Evolutionary conservation across 1,140 invertebrate genomes (phyloP).

Genomic region (Ridgeia piscesae): DNA sequence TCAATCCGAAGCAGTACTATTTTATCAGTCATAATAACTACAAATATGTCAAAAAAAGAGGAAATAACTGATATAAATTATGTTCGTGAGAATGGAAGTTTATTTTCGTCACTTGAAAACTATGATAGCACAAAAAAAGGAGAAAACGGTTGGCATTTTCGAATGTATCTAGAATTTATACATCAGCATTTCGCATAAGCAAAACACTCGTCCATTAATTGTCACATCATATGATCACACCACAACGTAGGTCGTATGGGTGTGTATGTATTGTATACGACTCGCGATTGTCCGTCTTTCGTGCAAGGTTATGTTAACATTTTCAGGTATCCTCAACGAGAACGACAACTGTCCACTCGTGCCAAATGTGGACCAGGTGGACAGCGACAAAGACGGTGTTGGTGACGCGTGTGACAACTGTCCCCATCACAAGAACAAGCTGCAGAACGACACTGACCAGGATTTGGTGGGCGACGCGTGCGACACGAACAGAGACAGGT

Average conservation of each 20-base stretch:
- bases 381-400: conserved; percentile 71
- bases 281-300: not conserved
- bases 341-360: conserved; percentile 81
- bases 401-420: conserved; percentile 96
- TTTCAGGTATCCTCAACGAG: conserved; percentile 29
- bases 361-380: conserved; percentile 51
- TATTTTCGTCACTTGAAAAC: not conserved
- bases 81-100: not conserved
- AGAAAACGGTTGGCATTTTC: no score
- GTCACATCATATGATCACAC: no score
- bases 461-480: conserved; percentile 90
- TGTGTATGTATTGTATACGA: no score
- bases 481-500: conserved; percentile 87
- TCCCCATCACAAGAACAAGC: conserved; percentile 76
- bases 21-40: no score
- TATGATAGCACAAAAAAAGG: no score
- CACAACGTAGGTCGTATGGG: no score
- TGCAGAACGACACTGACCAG: conserved; percentile 83
- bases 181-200: no score
- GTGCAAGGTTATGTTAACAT: not conserved
- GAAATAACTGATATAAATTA: no score
- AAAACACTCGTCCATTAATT: no score
- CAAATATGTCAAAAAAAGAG: no score
- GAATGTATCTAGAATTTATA: no score
- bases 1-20: no score